These are phyloP conservation scores for Agrochola lota DNA, from an alignment of 2,888 invertebrate genomes.

Conservation along the genomic window DNA sequence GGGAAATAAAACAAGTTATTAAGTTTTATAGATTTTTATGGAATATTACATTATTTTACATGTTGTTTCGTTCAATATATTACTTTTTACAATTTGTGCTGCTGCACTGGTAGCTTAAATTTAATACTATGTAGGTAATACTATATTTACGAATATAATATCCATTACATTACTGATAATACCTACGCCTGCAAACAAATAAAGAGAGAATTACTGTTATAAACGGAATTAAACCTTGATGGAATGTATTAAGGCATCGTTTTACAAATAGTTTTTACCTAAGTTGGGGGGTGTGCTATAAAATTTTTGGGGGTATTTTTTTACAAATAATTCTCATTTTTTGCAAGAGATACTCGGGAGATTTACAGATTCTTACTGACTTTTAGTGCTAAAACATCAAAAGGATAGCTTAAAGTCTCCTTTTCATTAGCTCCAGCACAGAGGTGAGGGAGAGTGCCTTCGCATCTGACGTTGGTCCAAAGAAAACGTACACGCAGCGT, in stretches of 20 bases:
- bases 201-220: constrained; percentile 43
- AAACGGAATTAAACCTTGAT: constrained; percentile 30
- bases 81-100: constrained; percentile 40
- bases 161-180: constrained; percentile 46
- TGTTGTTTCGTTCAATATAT: constrained; percentile 7
- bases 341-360: background rate
- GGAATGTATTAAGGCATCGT: constrained; percentile 22
- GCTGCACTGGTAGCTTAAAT: constrained; percentile 20
- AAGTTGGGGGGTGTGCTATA: constrained; percentile 13
- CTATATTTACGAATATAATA: constrained; percentile 27
- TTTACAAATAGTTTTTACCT: background rate
- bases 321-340: background rate
- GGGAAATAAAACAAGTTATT: constrained; percentile 59
- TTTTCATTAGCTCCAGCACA: background rate
- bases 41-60: constrained; percentile 45
- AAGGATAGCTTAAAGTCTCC: background rate
- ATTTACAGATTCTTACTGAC: background rate
- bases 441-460: background rate
- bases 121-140: constrained; percentile 23
- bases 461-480: background rate
- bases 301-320: background rate
- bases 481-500: background rate
- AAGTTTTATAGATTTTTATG: constrained; percentile 46
- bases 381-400: background rate
- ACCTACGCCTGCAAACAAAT: constrained; percentile 64